phyloP scores from a whole-genome alignment of 1,140 invertebrate genomes.

The Lasioglossum baleicum region DNA sequence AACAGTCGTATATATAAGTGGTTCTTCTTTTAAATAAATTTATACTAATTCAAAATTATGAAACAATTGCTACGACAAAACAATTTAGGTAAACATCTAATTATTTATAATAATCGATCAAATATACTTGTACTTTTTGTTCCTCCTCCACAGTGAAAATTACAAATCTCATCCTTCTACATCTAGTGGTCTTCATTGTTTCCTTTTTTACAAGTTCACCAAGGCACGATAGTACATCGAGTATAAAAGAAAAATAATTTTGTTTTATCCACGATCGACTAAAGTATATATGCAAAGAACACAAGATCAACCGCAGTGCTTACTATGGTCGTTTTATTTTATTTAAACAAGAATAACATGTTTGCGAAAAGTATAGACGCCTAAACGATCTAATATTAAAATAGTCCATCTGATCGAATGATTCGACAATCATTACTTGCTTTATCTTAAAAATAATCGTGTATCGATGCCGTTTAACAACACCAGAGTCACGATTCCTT shows the following conservation, averaged over 20 bases:
- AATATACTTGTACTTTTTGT: constrained; percentile 10
- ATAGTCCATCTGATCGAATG: constrained; percentile 58
- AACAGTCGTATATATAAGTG: not conserved
- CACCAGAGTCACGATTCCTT: constrained; percentile 35
- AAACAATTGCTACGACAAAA: not conserved
- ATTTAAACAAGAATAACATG: constrained; percentile 61
- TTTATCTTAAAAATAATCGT: constrained; percentile 55
- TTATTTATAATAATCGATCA: not conserved
- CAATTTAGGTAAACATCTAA: not conserved
- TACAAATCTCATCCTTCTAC: constrained; percentile 17
- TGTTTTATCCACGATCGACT: constrained; percentile 24
- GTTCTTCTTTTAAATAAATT: constrained; percentile 1
- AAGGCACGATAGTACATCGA: constrained; percentile 34
- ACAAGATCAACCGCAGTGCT: constrained; percentile 46
- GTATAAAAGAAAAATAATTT: constrained; percentile 31
- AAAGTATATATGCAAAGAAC: constrained; percentile 41
- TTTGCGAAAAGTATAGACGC: constrained; percentile 43
- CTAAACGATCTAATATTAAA: constrained; percentile 65
- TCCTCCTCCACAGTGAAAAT: constrained; percentile 9
- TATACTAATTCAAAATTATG: constrained; percentile 1
- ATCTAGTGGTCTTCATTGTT: constrained; percentile 1
- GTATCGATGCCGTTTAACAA: constrained; percentile 49
- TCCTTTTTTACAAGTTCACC: constrained; percentile 26
- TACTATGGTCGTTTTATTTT: constrained; percentile 60
- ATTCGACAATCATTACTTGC: constrained; percentile 39